Percentiles rank a stretch among this genome's conserved stretches.
These are phyloP conservation scores for Parascotia fuliginaria DNA, from an alignment of 2,888 invertebrate genomes.

Conservation along the genomic window DNA sequence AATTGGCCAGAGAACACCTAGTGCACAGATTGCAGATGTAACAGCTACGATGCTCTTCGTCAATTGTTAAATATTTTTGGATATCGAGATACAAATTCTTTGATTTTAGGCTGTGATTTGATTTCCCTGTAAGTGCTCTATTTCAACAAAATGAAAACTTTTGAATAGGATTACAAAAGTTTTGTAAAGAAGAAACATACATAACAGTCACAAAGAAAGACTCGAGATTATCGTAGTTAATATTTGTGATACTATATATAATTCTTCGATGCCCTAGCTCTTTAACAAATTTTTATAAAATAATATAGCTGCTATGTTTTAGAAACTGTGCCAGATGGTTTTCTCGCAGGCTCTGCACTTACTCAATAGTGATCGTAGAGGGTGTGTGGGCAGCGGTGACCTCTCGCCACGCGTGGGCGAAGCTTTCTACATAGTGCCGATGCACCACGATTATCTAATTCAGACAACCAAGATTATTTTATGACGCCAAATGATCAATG, in stretches of 20 bases:
- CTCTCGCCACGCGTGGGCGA: slow-evolving; percentile 77
- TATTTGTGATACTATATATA: background rate
- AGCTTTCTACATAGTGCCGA: slow-evolving; percentile 68
- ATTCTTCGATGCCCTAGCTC: background rate
- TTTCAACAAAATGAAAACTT: no score
- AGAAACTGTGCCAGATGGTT: background rate
- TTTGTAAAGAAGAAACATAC: no score
- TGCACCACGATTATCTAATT: slow-evolving; percentile 55
- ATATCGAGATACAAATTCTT: no score
- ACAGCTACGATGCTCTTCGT: no score
- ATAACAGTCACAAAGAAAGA: no score
- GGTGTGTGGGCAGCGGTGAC: slow-evolving; percentile 74
- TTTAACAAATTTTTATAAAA: background rate
- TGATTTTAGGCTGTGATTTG: no score
- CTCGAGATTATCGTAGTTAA: no score
- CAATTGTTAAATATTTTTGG: no score
- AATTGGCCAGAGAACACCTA: slow-evolving; percentile 66
- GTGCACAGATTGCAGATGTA: background rate
- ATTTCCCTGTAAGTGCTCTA: no score
- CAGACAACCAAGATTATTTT: slow-evolving; percentile 40
- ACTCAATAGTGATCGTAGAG: slow-evolving; percentile 58
- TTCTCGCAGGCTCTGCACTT: slow-evolving; percentile 39
- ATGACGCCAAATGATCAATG: slow-evolving; percentile 30
- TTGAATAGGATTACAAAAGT: no score
- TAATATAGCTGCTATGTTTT: background rate